Base-by-base conservation (phyloP, 2,888 invertebrate species). In the Esperia sulphurella region DNA sequence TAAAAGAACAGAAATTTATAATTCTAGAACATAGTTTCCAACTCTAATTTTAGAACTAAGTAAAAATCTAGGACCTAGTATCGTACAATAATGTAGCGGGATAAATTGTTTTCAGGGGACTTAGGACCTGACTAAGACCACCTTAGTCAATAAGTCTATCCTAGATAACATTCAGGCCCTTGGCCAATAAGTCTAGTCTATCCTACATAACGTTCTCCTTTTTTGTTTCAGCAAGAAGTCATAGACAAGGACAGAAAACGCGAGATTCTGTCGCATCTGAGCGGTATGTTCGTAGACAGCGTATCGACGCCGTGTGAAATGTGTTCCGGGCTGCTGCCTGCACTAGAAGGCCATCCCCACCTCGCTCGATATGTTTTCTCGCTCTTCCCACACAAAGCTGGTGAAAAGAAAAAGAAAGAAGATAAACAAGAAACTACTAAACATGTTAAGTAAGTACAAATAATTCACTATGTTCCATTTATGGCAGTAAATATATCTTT, bases 311-410 rank as follows among this genome's bases (percentile, higher is more conserved):
- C 85, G 0, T 88, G 89, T 43, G 65, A 72, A 28, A 67, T 80
- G 1, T 88, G 88, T 53, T 56, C 60, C 0, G 52, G 52, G 0
- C 38, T 88, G 7, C 53, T 88, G 6, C 21, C 48, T 0, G 45
- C 46, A 0, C 53, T 79, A 55, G 35, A 47, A 0, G 63, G 52
- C 0, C 63, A 72, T n/a, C 75, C 80, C 0, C 28, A 52, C 0
- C 64, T 87, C 0, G 84, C 85, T 0, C 50, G 52, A n/a, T 70
- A 80, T 41, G 70, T 78, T 0, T 83, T 81, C 59, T 57, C 61
- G 0, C 48, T 86, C 49, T 87, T 87, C 58, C 85, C 87, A 2
- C 87, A 87, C 48, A 59, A 55, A 31, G 61, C 14, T 35, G 38
- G 28, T 13, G 13, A 38, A 8, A 29, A 21, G 13, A 35, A 50